A percentile compares a stretch with the other conserved stretches of the same genome.
Conservation (phyloP, 2,797 vertebrate species). For the Capromys pilorides region DNA sequence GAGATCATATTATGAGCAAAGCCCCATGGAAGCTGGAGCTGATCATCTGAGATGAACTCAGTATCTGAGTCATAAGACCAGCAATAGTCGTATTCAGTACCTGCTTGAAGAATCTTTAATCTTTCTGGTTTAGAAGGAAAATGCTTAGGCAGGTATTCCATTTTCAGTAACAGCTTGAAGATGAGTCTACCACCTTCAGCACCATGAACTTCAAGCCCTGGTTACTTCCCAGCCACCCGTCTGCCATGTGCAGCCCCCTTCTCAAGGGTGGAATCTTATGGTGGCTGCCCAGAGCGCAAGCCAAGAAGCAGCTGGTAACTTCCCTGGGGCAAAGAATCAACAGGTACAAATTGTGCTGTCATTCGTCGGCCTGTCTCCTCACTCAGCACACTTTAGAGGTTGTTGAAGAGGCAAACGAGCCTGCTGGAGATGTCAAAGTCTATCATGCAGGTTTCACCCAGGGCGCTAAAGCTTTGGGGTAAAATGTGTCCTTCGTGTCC, state of each 20-base stretch:
- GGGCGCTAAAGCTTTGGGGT: slow-evolving; percentile 3
- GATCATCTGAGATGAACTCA: background rate
- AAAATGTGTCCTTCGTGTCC: background rate
- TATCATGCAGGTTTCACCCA: background rate
- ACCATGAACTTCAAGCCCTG: background rate
- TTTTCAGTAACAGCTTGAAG: background rate
- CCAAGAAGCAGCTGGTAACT: background rate
- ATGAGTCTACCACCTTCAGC: background rate
- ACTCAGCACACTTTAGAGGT: background rate
- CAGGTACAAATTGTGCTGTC: background rate
- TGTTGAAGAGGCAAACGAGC: slow-evolving; percentile 4
- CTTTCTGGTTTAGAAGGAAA: background rate
- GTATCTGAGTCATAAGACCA: background rate
- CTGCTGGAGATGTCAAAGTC: background rate
- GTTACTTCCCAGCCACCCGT: background rate
- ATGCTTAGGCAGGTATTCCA: background rate
- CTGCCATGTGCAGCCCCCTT: background rate
- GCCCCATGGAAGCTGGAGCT: background rate
- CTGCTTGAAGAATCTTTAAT: background rate
- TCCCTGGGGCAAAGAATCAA: background rate
- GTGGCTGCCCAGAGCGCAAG: background rate
- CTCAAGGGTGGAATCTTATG: background rate
- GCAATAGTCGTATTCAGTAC: background rate
- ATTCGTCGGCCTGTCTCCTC: background rate
- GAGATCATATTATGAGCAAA: background rate